phyloP scores from a whole-genome alignment of 2,797 vertebrate genomes.

The Tarsius wallacei region DNA sequence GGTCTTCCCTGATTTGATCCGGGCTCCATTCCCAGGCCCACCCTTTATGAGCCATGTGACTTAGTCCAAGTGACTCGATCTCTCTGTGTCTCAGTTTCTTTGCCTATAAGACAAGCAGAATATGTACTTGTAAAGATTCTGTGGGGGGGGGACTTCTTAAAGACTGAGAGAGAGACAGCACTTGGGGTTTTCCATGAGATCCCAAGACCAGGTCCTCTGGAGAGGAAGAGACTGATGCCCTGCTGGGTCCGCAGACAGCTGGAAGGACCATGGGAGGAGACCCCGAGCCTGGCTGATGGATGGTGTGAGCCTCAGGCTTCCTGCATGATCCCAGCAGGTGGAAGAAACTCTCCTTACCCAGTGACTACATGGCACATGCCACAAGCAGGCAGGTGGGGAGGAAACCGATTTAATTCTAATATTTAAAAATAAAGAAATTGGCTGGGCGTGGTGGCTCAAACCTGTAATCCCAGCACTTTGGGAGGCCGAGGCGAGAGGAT shows the following conservation, averaged over 20 bases:
- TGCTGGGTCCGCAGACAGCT: neutral
- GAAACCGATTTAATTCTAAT: neutral
- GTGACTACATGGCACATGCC: neutral
- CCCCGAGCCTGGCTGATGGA: neutral
- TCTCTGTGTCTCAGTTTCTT: neutral
- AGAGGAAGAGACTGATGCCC: neutral
- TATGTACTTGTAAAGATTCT: neutral
- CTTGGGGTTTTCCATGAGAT: neutral
- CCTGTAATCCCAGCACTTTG: too few relatives aligned
- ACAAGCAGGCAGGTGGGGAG: neutral
- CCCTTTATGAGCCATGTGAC: neutral
- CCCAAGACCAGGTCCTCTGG: neutral
- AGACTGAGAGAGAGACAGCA: neutral
- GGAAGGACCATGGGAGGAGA: neutral
- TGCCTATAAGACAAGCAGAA: neutral
- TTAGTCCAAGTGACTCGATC: neutral
- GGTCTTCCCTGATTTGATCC: neutral
- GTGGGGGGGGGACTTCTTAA: neutral
- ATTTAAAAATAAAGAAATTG: neutral
- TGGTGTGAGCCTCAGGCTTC: neutral
- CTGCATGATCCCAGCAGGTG: neutral
- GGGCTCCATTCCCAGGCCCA: neutral
- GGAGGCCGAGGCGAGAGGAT: too few relatives aligned
- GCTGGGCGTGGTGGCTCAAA: too few relatives aligned
- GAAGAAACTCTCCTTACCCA: neutral